Evolutionary conservation across 1,140 invertebrate genomes (phyloP).

Genomic region (Lordiphosa stackelbergi): DNA sequence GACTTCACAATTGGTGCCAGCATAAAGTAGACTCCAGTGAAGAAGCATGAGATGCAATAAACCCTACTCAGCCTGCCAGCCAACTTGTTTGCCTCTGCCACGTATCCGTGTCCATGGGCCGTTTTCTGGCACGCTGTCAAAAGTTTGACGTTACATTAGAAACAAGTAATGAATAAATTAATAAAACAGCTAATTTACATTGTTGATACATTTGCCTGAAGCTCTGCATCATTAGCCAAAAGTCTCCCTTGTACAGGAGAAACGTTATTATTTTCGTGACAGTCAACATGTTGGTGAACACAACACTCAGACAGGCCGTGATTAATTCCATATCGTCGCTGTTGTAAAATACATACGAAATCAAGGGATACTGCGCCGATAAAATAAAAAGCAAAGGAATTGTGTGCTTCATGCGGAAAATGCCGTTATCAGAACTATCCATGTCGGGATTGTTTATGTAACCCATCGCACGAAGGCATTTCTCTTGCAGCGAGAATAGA

Average conservation of each 20-base stretch:
- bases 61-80: slow-evolving; percentile 42
- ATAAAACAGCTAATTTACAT: slow-evolving; percentile 35
- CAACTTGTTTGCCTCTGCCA: slow-evolving; percentile 43
- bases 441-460: slow-evolving; percentile 16
- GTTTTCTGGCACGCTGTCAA: slow-evolving; percentile 28
- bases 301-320: slow-evolving; percentile 60
- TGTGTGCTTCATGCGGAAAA: slow-evolving; percentile 32
- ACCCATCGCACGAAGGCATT: slow-evolving; percentile 50
- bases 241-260: slow-evolving; percentile 46
- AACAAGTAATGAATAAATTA: slow-evolving; percentile 5
- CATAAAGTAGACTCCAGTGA: slow-evolving; percentile 64
- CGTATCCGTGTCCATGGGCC: slow-evolving; percentile 10
- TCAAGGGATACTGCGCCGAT: slow-evolving; percentile 62
- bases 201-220: slow-evolving; percentile 53
- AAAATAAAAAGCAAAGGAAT: slow-evolving; percentile 48
- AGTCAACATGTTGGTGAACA: slow-evolving; percentile 64
- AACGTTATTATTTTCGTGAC: slow-evolving; percentile 65
- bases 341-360: slow-evolving; percentile 52
- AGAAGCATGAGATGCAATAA: slow-evolving; percentile 51
- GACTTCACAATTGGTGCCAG: slow-evolving; percentile 53
- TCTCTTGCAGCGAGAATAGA: slow-evolving; percentile 49
- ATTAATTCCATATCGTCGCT: slow-evolving; percentile 54
- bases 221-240: slow-evolving; percentile 50
- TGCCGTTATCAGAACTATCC: neutral
- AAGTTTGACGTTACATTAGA: slow-evolving; percentile 14